Percentiles rank a stretch among this genome's conserved stretches.
Evolutionary conservation across 1,140 invertebrate species (phyloP).

Genomic region (Bombus pascuorum): DNA sequence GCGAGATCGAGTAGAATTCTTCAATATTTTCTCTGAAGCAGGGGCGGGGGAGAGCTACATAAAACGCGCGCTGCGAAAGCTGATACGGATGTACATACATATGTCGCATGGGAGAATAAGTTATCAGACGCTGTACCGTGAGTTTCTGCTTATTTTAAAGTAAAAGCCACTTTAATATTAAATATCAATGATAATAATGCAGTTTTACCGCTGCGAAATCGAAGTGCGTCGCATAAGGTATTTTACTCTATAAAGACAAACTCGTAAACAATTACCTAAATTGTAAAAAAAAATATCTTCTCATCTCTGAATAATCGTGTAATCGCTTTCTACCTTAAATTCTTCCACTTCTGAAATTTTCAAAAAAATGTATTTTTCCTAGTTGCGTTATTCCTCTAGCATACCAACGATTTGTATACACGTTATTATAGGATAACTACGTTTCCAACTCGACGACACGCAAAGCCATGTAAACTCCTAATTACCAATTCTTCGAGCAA

Average conservation of each 20-base stretch:
- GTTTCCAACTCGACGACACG: neutral
- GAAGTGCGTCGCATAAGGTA: neutral
- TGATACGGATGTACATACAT: conserved; percentile 45
- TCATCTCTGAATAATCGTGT: neutral
- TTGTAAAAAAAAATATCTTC: neutral
- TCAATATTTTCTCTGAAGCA: conserved; percentile 49
- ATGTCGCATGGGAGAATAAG: conserved; percentile 15
- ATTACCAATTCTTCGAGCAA: neutral
- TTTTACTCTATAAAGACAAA: neutral
- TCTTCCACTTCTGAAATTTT: neutral
- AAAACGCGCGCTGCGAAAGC: conserved; percentile 35
- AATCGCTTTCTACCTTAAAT: neutral
- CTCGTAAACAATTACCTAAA: neutral
- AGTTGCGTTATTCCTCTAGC: neutral
- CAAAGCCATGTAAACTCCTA: neutral
- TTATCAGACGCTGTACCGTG: conserved; percentile 56
- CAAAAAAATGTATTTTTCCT: neutral
- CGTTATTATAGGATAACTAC: neutral
- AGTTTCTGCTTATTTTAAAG: conserved; percentile 56
- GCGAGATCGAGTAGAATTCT: conserved; percentile 44
- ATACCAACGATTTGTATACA: neutral
- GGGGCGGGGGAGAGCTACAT: neutral
- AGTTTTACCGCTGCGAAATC: conserved; percentile 36
- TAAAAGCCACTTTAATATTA: conserved; percentile 53
- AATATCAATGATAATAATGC: conserved; percentile 45